These are phyloP conservation scores for Cirrhinus molitorella DNA, from an alignment of 2,797 vertebrate genomes.

Conservation along the genomic window DNA sequence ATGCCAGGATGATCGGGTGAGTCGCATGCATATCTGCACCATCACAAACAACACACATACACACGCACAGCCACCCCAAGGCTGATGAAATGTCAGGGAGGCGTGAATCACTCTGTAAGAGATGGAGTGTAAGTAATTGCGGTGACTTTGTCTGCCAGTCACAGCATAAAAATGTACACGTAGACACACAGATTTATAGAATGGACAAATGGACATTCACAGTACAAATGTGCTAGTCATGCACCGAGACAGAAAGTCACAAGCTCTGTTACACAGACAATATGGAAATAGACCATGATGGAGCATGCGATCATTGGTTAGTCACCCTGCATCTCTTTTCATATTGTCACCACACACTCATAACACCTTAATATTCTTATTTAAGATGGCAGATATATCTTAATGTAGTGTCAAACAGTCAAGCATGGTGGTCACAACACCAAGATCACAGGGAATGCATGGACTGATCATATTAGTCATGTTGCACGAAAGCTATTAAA, in stretches of 20 bases:
- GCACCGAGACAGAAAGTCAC: neutral
- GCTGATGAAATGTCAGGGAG: slow-evolving; percentile 53
- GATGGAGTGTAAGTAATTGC: slow-evolving; percentile 62
- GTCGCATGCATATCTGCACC: slow-evolving; percentile 10
- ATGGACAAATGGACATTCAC: slow-evolving; percentile 32
- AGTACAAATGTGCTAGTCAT: neutral
- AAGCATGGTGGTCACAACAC: neutral
- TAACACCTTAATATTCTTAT: neutral
- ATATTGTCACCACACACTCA: neutral
- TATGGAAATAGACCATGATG: neutral
- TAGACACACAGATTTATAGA: slow-evolving; percentile 12
- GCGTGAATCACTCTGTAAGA: slow-evolving; percentile 59
- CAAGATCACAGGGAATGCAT: neutral
- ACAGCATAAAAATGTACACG: slow-evolving; percentile 31
- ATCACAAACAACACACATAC: slow-evolving; percentile 17
- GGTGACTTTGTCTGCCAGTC: slow-evolving; percentile 55
- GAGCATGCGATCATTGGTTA: neutral
- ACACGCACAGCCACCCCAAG: slow-evolving; percentile 36
- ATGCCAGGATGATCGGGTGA: slow-evolving; percentile 41
- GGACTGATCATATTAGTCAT: neutral
- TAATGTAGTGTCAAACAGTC: neutral
- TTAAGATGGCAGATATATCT: slow-evolving; percentile 1
- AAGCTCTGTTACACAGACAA: neutral
- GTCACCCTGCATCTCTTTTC: slow-evolving; percentile 34
- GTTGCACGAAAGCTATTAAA: neutral